Evolutionary conservation across 2,797 vertebrate genomes (phyloP), one percentile per base, ranked within the genome.

Genomic region (Cryptoprocta ferox): DNA sequence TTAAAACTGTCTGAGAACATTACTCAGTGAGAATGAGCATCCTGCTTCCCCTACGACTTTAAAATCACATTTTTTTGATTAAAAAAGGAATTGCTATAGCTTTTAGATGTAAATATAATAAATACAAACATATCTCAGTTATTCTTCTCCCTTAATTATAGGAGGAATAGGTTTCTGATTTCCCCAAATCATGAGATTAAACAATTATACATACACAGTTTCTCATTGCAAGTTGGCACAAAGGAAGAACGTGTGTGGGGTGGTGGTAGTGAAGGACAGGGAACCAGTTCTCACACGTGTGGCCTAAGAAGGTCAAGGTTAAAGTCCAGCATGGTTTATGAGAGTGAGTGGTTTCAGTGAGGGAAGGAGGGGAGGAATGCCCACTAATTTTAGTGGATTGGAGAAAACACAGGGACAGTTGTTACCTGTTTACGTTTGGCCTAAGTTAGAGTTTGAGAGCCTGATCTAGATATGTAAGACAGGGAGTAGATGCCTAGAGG

Each of bases 161-260:
- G 65, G 35, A 85, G 18, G 13, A 68, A 8, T 24, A 68, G 48
- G 56, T 79, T 96, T 92, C 63, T 87, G 26, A 80, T 42, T 87
- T 81, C 76, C 32, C 32, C 3, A 91, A 83, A 89, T 91, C 76
- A 66, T 84, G 53, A 94, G 39, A 87, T 42, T 90, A 65, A 80
- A 84, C 48, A 75, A 63, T 71, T 80, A 68, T 28, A 81, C 8
- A 63, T 8, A 85, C 45, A 11, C 16, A 42, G 24, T 50, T 93
- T 94, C 63, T 80, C 68, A 6, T 0, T 81, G 65, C 63, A 70
- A 94, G 71, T 32, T 91, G 82, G 66, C 82, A 91, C 24, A 94
- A 63, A 79, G 32, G 79, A 78, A 91, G 63, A 39, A 24, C 82
- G 32, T 56, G 53, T 70, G 66, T 59, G 59, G 53, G 32, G 32